Conservation (phyloP, 2,797 vertebrate species). For the Crax fasciolata region DNA sequence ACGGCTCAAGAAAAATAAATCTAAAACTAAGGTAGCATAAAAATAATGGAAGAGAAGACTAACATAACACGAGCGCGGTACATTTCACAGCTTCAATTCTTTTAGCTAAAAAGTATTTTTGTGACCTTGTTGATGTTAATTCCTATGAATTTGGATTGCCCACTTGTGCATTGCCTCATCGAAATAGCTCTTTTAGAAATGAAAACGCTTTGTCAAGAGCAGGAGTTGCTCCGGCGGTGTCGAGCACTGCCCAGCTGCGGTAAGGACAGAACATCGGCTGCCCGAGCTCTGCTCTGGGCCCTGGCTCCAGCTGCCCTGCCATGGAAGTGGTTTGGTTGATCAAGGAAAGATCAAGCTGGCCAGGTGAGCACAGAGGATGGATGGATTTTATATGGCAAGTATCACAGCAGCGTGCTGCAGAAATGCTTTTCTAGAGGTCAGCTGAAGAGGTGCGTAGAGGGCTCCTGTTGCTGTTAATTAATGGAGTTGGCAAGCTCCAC, state of each 20-base stretch:
- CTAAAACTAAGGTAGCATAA: not conserved
- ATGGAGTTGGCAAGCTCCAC: not conserved
- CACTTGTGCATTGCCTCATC: not conserved
- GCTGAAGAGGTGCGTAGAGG: not conserved
- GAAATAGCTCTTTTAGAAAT: not conserved
- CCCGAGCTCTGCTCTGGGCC: not conserved
- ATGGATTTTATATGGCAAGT: accelerated
- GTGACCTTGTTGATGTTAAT: not conserved
- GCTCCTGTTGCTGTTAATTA: not conserved
- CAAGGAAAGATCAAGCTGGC: not conserved
- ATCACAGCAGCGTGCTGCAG: too few species aligned
- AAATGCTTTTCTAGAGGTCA: not conserved
- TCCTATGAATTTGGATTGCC: not conserved
- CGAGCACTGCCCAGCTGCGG: not conserved
- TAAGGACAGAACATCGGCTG: not conserved
- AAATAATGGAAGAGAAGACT: not conserved
- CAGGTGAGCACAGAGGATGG: not conserved
- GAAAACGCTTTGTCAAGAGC: not conserved
- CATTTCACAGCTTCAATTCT: not conserved
- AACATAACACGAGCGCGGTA: not conserved
- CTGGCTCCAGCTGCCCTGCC: accelerated
- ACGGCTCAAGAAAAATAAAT: not conserved
- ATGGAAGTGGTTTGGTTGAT: not conserved
- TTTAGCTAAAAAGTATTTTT: not conserved
- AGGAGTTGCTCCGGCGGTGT: not conserved